Evolutionary conservation across 2,113 vertebrate genomes (phyloP).

Genomic region (Lepus timidus): DNA sequence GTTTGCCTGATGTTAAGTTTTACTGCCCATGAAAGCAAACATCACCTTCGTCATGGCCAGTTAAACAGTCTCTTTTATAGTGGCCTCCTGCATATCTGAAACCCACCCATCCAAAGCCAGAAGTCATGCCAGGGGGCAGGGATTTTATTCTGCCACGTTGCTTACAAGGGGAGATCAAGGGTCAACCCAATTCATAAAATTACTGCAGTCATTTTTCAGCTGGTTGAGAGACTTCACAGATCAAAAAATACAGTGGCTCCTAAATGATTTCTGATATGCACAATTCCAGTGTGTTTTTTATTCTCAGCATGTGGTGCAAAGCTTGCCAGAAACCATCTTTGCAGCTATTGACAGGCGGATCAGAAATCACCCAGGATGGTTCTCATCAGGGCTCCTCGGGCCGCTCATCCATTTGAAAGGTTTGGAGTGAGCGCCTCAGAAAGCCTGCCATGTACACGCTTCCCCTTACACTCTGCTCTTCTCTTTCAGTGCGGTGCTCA

Average conservation of each 20-base stretch:
- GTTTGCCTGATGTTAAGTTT: slow-evolving; percentile 76
- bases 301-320: slow-evolving; percentile 66
- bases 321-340: slow-evolving; percentile 67
- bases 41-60: slow-evolving; percentile 70
- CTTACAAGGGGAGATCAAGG: slow-evolving; percentile 74
- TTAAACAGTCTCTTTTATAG: slow-evolving; percentile 62
- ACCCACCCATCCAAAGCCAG: slow-evolving; percentile 68
- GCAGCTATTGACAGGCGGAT: slow-evolving; percentile 60
- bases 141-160: slow-evolving; percentile 74
- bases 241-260: slow-evolving; percentile 69
- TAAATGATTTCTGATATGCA: slow-evolving; percentile 76
- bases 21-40: slow-evolving; percentile 76
- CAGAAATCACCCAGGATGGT: slow-evolving; percentile 63
- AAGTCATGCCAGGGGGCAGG: slow-evolving; percentile 44
- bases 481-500: slow-evolving; percentile 96
- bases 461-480: slow-evolving; percentile 75
- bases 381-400: slow-evolving; percentile 8
- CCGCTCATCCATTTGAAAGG: not conserved
- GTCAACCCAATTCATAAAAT: slow-evolving; percentile 77
- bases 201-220: slow-evolving; percentile 74
- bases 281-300: slow-evolving; percentile 61
- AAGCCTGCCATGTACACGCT: not conserved
- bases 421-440: not conserved
- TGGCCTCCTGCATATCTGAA: slow-evolving; percentile 72
- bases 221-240: slow-evolving; percentile 64